Base-by-base conservation (phyloP, 2,888 invertebrate species). In the Lycophotia porphyrea region DNA sequence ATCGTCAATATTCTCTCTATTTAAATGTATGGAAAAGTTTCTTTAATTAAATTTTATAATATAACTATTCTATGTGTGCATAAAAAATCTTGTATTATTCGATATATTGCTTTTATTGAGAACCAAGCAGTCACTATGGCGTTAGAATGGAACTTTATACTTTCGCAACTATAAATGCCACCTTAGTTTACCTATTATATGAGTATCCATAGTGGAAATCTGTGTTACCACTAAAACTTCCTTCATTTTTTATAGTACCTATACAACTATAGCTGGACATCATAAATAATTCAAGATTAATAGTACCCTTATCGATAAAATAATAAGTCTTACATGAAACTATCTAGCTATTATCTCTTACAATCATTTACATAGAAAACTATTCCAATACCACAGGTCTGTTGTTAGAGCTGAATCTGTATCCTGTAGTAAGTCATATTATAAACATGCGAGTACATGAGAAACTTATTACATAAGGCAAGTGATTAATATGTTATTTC, bases 401-500 rank as follows among this genome's bases (percentile, higher is more conserved):
- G 75, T 83, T 76, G 63, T 74, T 81, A 78, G 69, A 88, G 65
- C 61, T 63, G 77, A 75, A 83, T 84, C 66, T 82, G 84, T 81
- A 70, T 74, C 71, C 71, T 76, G 81, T 87, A 82, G 78, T 84
- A 87, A 90, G 83, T 88, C 84, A 87, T 91, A 89, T 88, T 88
- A 87, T 89, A 91, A 92, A 90, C 92, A 93, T 92, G 93, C 92
- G 93, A 95, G 93, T 94, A 94, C 91, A 93, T 85, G 88, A 92
- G 90, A 93, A 88, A 92, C 90, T 90, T 90, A 90, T 91, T 89
- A 89, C 89, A 92, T 93, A 95, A 95, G 94, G 95, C 94, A 93
- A 93, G 93, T 93, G 88, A 88, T 88, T 89, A 90, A 85, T 81
- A 86, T 87, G 78, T 84, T 84, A 83, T 79, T 80, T 72, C 81